Conservation (phyloP, 2,113 vertebrate species). For the Tachysurus fulvidraco region DNA sequence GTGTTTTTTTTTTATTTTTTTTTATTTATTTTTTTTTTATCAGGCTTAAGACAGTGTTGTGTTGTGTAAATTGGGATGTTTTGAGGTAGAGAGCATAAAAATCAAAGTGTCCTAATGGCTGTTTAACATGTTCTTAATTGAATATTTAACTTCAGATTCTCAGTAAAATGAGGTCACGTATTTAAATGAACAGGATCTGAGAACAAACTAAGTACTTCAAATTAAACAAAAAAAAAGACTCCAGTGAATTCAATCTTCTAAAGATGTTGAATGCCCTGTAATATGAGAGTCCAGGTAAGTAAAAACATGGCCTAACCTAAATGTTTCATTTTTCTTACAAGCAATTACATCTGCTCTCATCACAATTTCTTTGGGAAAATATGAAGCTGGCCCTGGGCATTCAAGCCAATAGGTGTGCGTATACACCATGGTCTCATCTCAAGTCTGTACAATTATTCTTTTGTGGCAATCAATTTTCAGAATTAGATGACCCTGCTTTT, state of each 20-base stretch:
- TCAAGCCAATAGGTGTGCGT: constrained; percentile 16
- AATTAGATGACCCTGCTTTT: constrained; percentile 40
- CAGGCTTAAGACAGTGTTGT: no score
- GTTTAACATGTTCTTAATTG: constrained; percentile 3
- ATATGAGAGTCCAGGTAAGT: background rate
- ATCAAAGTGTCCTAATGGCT: background rate
- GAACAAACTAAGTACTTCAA: constrained; percentile 8
- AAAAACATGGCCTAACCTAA: background rate
- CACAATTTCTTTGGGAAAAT: constrained; percentile 21
- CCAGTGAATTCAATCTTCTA: constrained; percentile 1
- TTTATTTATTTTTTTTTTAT: no score
- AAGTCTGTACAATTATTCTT: constrained; percentile 42
- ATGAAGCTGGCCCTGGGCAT: constrained; percentile 26
- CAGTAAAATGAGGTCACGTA: background rate
- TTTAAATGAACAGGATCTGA: constrained; percentile 3
- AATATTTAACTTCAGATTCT: constrained; percentile 2
- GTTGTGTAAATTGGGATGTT: background rate
- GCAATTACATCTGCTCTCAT: constrained; percentile 10
- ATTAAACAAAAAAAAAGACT: constrained; percentile 1
- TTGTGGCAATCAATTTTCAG: constrained; percentile 47
- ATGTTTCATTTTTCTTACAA: background rate
- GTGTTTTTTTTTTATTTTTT: no score
- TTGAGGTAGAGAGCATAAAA: background rate
- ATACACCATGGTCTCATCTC: constrained; percentile 22
- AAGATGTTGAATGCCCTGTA: constrained; percentile 1